Evolutionary conservation across 30 jellyfish, hydroid and myxozoan genomes (phyloP), one percentile per base, ranked within the genome.

Genomic region (Morbakka virulenta): DNA sequence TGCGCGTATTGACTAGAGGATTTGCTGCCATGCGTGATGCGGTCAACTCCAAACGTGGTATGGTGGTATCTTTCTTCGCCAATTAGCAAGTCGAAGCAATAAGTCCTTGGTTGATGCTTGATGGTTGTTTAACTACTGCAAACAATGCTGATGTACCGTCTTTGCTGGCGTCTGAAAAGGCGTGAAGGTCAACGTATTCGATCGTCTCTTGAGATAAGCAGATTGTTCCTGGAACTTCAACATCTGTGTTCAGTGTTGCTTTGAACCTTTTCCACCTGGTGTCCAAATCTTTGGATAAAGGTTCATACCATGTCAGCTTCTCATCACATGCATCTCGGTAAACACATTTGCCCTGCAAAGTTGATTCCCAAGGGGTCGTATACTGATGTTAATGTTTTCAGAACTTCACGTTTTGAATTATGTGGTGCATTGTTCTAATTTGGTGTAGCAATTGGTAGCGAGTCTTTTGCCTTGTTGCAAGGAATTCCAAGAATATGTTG

Each of bases 1-100:
- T 20, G 3, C 86, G 17, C 14, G 63, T 83, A 52, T 73, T 73
- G 22, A 24, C 84, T 25, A 74, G 21, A 1, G 53, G 26, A 34
- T 72, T 72, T 14, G 89, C 89, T 1, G 83, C 95, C 89, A 83
- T 72, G 34, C 35, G 89, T 30, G 83, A 21, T n/a, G 95, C 81
- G 21, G 50, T 41, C 24, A 71, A 76, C 69, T 83, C 89, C 30
- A 83, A 32, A 14, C 89, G 50, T 2, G 89, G 84, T 4, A 66
- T 67, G 22, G 91, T 62, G 31, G 71, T 12, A 22, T 34, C 50
- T 68, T 52, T 75, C 17, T 77, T 77, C 24, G 80, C 23, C 12
- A 77, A 12, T 27, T 86, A n/a, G n/a, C 76, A 64, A 33, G 35
- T 77, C 22, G 87, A 35, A 22, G 75, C 28, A 1, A 77, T 29